Evolutionary conservation across 2,113 vertebrate genomes (phyloP).

Genomic region (Corythaeola cristata): DNA sequence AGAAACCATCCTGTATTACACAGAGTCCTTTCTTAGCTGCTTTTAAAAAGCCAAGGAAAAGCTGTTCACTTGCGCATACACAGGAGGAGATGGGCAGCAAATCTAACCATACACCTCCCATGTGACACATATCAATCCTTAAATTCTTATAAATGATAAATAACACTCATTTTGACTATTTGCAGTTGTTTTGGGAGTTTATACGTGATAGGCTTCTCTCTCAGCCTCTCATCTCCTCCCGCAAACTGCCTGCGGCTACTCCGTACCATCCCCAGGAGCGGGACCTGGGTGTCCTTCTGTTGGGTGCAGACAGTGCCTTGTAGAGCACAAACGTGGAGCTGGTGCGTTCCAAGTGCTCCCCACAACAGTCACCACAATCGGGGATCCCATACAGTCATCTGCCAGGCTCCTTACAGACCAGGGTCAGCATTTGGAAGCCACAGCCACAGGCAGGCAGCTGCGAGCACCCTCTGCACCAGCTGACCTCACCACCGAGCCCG

Average conservation of each 20-base stretch:
- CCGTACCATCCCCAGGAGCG: background rate
- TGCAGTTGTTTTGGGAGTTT: background rate
- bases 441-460: background rate
- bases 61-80: accelerated
- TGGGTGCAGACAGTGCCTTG: background rate
- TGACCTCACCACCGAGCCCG: background rate
- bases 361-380: accelerated
- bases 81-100: background rate
- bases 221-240: background rate
- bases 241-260: background rate
- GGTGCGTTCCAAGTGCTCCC: background rate
- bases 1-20: background rate
- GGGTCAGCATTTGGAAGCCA: accelerated
- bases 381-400: accelerated
- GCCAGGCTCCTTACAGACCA: accelerated
- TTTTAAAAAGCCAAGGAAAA: background rate
- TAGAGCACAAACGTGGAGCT: background rate
- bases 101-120: background rate
- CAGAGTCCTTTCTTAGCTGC: background rate
- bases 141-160: background rate
- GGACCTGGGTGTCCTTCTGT: background rate
- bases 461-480: accelerated
- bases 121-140: background rate
- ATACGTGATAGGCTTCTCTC: background rate
- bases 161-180: background rate